These are phyloP conservation scores for Rhinophrynus dorsalis DNA, from an alignment of 2,797 vertebrate genomes.

Conservation along the genomic window DNA sequence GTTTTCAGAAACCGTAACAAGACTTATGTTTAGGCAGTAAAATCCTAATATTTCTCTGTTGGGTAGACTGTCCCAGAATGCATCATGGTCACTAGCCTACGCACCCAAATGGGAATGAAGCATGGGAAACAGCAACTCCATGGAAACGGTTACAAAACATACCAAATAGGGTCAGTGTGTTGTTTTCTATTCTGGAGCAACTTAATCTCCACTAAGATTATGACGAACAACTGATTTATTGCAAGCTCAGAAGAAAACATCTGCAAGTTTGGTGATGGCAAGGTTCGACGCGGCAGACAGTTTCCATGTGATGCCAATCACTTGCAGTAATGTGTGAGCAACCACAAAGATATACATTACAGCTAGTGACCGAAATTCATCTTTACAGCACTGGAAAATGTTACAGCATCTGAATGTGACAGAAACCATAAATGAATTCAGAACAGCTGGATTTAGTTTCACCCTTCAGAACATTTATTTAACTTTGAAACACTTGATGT, in stretches of 20 bases:
- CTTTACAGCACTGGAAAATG: conserved; percentile 39
- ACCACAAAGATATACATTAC: conserved; percentile 39
- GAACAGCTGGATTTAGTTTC: conserved; percentile 48
- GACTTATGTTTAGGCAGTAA: not conserved
- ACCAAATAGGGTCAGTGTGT: not conserved
- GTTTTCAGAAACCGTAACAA: too few species aligned
- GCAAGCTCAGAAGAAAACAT: conserved; percentile 7
- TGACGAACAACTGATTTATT: conserved; percentile 3
- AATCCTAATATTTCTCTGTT: too few species aligned
- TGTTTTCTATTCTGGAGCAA: not conserved
- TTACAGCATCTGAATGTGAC: conserved; percentile 38
- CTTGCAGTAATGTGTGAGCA: conserved; percentile 37
- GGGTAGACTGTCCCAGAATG: not conserved
- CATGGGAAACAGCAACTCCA: conserved; percentile 33
- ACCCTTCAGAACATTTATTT: conserved; percentile 27
- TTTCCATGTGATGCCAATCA: conserved; percentile 34
- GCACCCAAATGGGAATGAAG: not conserved
- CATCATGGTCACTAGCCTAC: not conserved
- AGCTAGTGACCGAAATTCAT: conserved; percentile 23
- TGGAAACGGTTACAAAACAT: conserved; percentile 29
- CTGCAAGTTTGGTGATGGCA: conserved; percentile 18
- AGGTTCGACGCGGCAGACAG: not conserved
- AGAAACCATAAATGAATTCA: conserved; percentile 31
- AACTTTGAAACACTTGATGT: conserved; percentile 17
- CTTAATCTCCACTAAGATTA: not conserved